These are phyloP conservation scores for Siniperca obscura DNA, from an alignment of 2,797 vertebrate species.

Conservation along the genomic window DNA sequence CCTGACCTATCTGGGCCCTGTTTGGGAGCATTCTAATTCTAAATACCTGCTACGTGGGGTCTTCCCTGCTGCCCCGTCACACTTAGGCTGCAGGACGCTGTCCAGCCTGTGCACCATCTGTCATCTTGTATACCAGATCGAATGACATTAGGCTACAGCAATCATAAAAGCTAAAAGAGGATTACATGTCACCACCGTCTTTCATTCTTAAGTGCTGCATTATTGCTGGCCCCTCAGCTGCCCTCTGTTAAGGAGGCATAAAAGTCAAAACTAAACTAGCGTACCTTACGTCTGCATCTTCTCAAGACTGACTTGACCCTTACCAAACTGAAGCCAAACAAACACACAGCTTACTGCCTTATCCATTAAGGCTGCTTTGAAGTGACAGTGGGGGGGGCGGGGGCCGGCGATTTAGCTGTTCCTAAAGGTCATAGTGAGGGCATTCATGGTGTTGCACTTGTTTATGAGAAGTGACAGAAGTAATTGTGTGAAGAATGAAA, in stretches of 20 bases:
- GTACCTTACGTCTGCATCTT: background rate
- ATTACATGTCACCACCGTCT: background rate
- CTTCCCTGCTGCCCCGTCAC: background rate
- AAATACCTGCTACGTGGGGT: background rate
- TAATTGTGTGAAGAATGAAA: background rate
- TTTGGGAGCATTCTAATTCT: background rate
- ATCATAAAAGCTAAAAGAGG: slow-evolving; percentile 2
- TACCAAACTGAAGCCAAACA: too few relatives aligned
- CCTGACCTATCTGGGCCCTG: background rate
- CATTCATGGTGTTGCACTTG: background rate
- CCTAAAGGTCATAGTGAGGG: background rate
- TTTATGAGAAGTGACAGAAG: background rate
- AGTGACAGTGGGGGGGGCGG: background rate
- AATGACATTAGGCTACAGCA: slow-evolving; percentile 12
- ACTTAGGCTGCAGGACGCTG: background rate
- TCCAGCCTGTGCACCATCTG: slow-evolving; percentile 29
- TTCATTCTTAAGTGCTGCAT: background rate
- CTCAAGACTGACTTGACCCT: background rate
- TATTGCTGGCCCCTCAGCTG: background rate
- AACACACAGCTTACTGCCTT: background rate
- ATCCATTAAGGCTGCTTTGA: background rate
- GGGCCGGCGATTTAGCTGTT: background rate
- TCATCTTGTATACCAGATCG: slow-evolving; percentile 24
- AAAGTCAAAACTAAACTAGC: background rate
- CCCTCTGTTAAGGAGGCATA: background rate